Conservation (phyloP, 2,113 vertebrate species). For the Antennarius striatus region DNA sequence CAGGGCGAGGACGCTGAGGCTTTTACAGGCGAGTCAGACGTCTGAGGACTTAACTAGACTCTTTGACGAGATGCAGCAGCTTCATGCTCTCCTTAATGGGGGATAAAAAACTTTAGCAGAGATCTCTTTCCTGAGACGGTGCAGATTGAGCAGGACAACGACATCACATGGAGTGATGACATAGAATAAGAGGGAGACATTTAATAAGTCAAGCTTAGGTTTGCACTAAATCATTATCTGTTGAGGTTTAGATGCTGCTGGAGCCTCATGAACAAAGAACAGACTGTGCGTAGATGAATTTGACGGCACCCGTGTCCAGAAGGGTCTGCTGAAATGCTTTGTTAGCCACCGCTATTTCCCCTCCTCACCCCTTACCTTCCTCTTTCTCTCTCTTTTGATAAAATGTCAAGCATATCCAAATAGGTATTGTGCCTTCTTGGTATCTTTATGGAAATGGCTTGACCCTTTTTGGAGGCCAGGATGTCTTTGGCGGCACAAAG, state of each 20-base stretch:
- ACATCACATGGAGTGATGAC: constrained; percentile 26
- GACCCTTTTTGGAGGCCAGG: constrained; percentile 57
- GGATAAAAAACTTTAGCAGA: constrained; percentile 50
- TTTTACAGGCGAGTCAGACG: constrained; percentile 50
- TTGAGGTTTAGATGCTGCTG: constrained; percentile 6
- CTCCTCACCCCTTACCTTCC: constrained; percentile 52
- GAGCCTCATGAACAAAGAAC: constrained; percentile 11
- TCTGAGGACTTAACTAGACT: constrained; percentile 65
- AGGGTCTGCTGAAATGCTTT: constrained; percentile 53
- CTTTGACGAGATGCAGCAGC: constrained; percentile 34
- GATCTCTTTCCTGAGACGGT: constrained; percentile 23
- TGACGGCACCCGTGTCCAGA: constrained; percentile 34
- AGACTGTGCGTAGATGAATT: constrained; percentile 2
- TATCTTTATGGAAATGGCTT: constrained; percentile 78
- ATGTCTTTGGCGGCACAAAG: constrained; percentile 47
- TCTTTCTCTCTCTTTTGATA: constrained; percentile 44
- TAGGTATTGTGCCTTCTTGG: constrained; percentile 37
- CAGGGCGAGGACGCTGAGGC: background rate
- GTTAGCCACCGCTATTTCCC: constrained; percentile 58
- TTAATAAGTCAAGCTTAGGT: constrained; percentile 14
- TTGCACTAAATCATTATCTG: constrained; percentile 23
- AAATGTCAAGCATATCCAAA: constrained; percentile 79
- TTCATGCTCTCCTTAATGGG: constrained; percentile 39
- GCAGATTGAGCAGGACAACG: constrained; percentile 14
- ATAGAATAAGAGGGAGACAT: constrained; percentile 8